Conservation (phyloP, 2,888 invertebrate species). For the Lithophane ornitopus region DNA sequence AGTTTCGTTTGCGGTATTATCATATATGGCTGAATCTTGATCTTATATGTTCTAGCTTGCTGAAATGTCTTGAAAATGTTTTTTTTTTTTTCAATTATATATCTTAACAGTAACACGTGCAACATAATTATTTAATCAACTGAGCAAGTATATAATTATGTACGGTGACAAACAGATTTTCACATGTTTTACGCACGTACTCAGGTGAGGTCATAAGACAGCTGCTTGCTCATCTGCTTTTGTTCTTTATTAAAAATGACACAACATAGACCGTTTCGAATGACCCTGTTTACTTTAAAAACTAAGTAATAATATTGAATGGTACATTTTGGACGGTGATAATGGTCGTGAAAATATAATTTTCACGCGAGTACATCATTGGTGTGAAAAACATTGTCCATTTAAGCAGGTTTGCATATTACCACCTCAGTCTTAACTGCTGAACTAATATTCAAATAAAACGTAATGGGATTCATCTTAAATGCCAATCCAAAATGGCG, state of each 20-base stretch:
- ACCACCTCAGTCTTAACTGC: slow-evolving; percentile 38
- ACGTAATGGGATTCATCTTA: slow-evolving; percentile 3
- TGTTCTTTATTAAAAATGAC: slow-evolving; percentile 25
- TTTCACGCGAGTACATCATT: slow-evolving; percentile 30
- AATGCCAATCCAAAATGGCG: slow-evolving; percentile 35
- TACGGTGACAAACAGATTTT: slow-evolving; percentile 26
- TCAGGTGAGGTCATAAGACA: slow-evolving; percentile 32
- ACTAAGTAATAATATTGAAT: slow-evolving; percentile 14
- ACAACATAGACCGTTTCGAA: slow-evolving; percentile 1
- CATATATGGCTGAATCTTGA: not conserved
- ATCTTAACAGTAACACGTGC: not conserved
- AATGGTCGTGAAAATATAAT: slow-evolving; percentile 34
- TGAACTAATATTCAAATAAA: slow-evolving; percentile 33
- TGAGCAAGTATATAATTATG: slow-evolving; percentile 3
- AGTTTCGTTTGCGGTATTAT: not conserved
- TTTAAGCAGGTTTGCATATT: slow-evolving; percentile 32
- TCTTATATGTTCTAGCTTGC: not conserved
- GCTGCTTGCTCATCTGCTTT: slow-evolving; percentile 22
- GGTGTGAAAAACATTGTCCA: slow-evolving; percentile 32
- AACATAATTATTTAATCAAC: slow-evolving; percentile 24
- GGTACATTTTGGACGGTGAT: slow-evolving; percentile 21
- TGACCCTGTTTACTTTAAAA: slow-evolving; percentile 27
- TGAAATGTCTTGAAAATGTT: not conserved
- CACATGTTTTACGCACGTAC: slow-evolving; percentile 17
- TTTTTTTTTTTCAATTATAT: slow-evolving; percentile 4